Conservation (phyloP, 2,888 invertebrate genomes). For the Drosophila rellima region DNA sequence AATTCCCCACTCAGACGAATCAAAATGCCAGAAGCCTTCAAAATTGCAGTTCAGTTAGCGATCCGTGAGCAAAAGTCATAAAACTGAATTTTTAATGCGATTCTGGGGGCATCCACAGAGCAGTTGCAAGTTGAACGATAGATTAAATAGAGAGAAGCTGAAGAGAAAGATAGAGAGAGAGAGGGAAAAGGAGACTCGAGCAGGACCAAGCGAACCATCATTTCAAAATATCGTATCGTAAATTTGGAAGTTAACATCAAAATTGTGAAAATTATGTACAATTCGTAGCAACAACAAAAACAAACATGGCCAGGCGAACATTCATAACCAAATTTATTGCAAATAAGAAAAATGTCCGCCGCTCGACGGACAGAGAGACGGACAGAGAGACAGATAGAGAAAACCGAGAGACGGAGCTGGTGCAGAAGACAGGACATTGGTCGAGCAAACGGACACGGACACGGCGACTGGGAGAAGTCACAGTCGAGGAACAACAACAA, state of each 20-base stretch:
- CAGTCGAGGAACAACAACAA: constrained; percentile 42
- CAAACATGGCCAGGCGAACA: constrained; percentile 61
- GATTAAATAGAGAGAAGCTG: constrained; percentile 35
- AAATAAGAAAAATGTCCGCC: constrained; percentile 84
- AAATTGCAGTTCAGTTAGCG: constrained; percentile 34
- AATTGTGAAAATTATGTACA: constrained; percentile 83
- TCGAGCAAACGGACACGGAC: constrained; percentile 48
- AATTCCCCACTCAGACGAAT: constrained; percentile 28
- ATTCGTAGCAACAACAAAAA: constrained; percentile 62
- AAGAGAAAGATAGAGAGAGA: constrained; percentile 6
- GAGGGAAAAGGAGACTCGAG: constrained; percentile 16
- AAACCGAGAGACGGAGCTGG: constrained; percentile 16
- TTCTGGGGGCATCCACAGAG: constrained; percentile 21
- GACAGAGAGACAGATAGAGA: constrained; percentile 11
- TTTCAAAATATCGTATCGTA: constrained; percentile 81
- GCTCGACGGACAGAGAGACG: constrained; percentile 54
- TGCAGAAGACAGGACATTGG: constrained; percentile 62
- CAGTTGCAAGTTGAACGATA: constrained; percentile 42
- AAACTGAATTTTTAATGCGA: constrained; percentile 69
- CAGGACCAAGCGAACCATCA: constrained; percentile 54
- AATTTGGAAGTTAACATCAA: constrained; percentile 84
- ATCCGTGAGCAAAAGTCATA: constrained; percentile 50
- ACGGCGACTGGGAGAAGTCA: constrained; percentile 64
- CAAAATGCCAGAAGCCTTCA: constrained; percentile 29
- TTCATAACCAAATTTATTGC: constrained; percentile 85